These are phyloP conservation scores for Gambelia wislizenii DNA, from an alignment of 2,797 vertebrate genomes.

Conservation along the genomic window DNA sequence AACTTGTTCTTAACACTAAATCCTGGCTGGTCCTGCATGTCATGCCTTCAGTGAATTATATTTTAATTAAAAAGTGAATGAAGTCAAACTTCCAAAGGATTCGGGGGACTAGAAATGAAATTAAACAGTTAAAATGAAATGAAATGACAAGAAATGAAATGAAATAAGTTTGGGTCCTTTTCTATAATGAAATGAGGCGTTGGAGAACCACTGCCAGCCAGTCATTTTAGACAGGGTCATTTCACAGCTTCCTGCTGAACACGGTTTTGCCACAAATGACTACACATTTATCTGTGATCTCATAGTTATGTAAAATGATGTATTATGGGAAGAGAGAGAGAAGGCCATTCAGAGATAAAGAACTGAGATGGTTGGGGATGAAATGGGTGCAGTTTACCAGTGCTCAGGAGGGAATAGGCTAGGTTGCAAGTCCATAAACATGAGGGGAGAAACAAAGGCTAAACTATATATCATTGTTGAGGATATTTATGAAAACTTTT, in stretches of 20 bases:
- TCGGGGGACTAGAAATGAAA: background rate
- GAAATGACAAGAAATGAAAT: background rate
- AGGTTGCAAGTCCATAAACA: no score
- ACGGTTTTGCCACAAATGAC: background rate
- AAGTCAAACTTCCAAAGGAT: constrained; percentile 27
- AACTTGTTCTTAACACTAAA: no score
- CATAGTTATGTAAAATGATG: background rate
- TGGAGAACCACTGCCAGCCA: background rate
- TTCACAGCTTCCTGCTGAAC: background rate
- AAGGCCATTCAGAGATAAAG: no score
- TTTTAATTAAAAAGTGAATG: background rate
- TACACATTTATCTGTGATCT: background rate
- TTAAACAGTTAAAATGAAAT: background rate
- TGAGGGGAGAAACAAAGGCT: no score
- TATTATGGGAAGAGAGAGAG: background rate
- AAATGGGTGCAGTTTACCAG: no score
- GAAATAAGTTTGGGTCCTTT: background rate
- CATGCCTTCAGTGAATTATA: background rate
- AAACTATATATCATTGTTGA: no score
- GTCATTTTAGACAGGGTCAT: background rate
- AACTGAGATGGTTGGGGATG: no score
- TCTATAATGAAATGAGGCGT: background rate
- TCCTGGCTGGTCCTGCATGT: background rate
- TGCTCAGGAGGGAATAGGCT: no score
- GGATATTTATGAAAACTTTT: no score